These are phyloP conservation scores for Megalops cyprinoides DNA, from an alignment of 2,797 vertebrate genomes.

Conservation along the genomic window DNA sequence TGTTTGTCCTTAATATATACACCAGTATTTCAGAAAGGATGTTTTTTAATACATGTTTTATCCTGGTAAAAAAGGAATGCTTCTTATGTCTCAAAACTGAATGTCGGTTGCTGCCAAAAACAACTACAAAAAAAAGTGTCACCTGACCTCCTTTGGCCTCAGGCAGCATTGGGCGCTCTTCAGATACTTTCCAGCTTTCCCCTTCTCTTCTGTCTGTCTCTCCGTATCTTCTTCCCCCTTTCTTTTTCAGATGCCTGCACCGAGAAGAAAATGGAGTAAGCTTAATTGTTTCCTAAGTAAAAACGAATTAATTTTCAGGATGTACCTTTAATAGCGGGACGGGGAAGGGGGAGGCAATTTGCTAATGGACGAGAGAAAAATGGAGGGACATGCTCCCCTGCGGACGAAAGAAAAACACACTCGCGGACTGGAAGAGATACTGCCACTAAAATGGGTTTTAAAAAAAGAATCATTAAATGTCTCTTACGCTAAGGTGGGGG, in stretches of 20 bases:
- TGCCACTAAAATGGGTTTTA: constrained; percentile 59
- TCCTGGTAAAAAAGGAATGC: background rate
- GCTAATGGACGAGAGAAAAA: constrained; percentile 74
- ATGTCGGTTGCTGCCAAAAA: constrained; percentile 1
- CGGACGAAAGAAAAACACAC: constrained; percentile 44
- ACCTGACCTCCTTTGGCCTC: constrained; percentile 5
- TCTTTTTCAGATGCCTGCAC: constrained; percentile 47
- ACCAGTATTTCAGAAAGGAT: too few relatives aligned
- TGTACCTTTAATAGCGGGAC: constrained; percentile 62
- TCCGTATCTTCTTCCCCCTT: constrained; percentile 6
- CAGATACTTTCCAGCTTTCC: constrained; percentile 52
- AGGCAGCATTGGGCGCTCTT: constrained; percentile 31
- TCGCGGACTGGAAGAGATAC: constrained; percentile 27
- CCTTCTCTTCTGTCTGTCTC: constrained; percentile 40
- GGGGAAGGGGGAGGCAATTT: constrained; percentile 67
- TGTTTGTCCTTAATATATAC: too few relatives aligned
- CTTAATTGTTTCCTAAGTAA: constrained; percentile 63
- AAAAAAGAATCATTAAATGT: constrained; percentile 67
- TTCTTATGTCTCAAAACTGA: background rate
- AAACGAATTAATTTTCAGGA: constrained; percentile 61
- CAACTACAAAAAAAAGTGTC: background rate
- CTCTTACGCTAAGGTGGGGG: constrained; percentile 58
- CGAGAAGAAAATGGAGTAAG: constrained; percentile 51
- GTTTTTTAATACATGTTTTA: background rate
- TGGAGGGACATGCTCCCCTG: constrained; percentile 42